Percentiles rank a stretch among this genome's conserved stretches.
phyloP scores from a whole-genome alignment of 2,797 vertebrate genomes.

The Rhinophrynus dorsalis region DNA sequence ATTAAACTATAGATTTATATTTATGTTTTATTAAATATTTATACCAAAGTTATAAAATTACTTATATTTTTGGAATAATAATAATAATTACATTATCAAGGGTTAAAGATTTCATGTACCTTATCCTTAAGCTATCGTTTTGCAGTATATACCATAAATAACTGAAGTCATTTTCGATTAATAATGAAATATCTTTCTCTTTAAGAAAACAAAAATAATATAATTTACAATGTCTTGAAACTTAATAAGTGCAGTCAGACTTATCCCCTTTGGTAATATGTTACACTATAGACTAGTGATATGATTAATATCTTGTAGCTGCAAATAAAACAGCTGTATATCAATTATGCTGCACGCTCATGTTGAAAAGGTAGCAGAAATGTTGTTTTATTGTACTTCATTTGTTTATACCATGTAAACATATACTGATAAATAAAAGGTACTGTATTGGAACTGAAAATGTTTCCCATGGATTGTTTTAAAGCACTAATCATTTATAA shows the following conservation, averaged over 20 bases:
- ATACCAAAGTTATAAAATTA: too few species aligned
- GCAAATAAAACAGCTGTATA: slow-evolving; percentile 10
- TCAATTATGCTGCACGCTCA: slow-evolving; percentile 12
- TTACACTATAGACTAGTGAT: slow-evolving; percentile 5
- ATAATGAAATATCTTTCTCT: background rate
- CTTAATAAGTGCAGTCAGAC: background rate
- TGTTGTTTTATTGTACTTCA: background rate
- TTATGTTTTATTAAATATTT: too few species aligned
- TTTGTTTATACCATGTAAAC: slow-evolving; percentile 18
- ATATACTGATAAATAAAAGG: slow-evolving; percentile 2
- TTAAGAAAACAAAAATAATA: background rate
- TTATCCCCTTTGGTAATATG: slow-evolving; percentile 2
- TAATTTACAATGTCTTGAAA: background rate
- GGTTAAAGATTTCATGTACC: too few species aligned
- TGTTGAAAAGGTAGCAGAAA: slow-evolving; percentile 13
- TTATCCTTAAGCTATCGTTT: too few species aligned
- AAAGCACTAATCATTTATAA: slow-evolving; percentile 57
- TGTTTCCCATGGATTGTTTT: slow-evolving; percentile 45
- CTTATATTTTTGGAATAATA: too few species aligned
- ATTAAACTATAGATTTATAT: too few species aligned
- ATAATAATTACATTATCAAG: too few species aligned
- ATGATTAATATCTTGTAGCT: slow-evolving; percentile 14
- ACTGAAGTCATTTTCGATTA: background rate
- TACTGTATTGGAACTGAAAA: slow-evolving; percentile 13
- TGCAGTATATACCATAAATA: too few species aligned